A percentile compares a stretch with the other conserved stretches of the same genome.
Conservation (phyloP, 1,140 invertebrate species). For the Meteorus sp. region DNA sequence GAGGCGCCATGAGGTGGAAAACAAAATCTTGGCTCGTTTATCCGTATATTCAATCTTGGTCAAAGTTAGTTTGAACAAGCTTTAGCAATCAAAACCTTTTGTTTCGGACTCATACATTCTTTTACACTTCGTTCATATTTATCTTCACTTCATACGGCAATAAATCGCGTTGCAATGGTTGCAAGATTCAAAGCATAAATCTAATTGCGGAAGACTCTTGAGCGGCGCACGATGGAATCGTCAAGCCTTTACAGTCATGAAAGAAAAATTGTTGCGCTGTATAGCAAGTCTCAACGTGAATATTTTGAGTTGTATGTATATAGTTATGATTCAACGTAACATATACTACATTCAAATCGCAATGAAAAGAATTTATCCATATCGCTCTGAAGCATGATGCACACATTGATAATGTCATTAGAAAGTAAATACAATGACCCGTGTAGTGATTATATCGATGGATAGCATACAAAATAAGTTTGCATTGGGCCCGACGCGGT, state of each 20-base stretch:
- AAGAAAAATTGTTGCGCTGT: no score
- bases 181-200: slow-evolving; percentile 25
- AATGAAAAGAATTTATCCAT: no score
- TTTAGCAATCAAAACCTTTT: background rate
- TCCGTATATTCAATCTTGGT: slow-evolving; percentile 35
- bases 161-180: slow-evolving; percentile 42
- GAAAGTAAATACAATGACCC: slow-evolving; percentile 29
- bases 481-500: slow-evolving; percentile 18
- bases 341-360: no score
- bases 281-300: no score
- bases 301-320: background rate
- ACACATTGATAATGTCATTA: background rate
- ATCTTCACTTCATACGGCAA: slow-evolving; percentile 20
- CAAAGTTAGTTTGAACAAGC: slow-evolving; percentile 32
- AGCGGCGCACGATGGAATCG: slow-evolving; percentile 14
- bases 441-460: slow-evolving; percentile 31
- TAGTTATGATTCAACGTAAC: no score
- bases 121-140: background rate
- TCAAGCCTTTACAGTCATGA: background rate
- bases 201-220: slow-evolving; percentile 13
- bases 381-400: background rate
- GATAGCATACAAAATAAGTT: slow-evolving; percentile 16
- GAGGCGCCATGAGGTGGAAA: slow-evolving; percentile 50
- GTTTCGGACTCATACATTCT: background rate
- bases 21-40: slow-evolving; percentile 25